Evolutionary conservation across 2,113 vertebrate species (phyloP), one percentile per base, ranked within the genome.

Genomic region (Chionomys nivalis): DNA sequence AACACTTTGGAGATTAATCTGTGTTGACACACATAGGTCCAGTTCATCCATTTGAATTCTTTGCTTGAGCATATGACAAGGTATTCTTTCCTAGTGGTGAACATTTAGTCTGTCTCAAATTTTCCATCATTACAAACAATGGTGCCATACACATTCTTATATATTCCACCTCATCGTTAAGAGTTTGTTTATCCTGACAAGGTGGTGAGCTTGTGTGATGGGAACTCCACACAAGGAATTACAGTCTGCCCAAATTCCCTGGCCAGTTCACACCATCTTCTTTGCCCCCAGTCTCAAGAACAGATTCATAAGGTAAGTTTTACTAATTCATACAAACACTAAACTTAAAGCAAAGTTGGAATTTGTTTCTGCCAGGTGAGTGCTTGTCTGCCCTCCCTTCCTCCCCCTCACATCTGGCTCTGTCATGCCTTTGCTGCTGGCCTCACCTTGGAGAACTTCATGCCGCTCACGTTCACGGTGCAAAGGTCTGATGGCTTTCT

Each of bases 401-500:
- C 21, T 31, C 65, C 75, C 55, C 52, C 31, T 87, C 24, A 42
- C 36, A 26, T 63, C 76, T 68, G 61, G 90, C 36, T 26, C 14
- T 14, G 0, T 76, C 17, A 44, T 13, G 28, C 1, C 49, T 65
- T 79, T 39, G 70, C 79, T 55, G 52, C 75, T 70, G 75, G 68
- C 87, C 98, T 98, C 98, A 99, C 99, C 96, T 98, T 97, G 76
- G 96, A 97, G 81, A 99, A 97, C 47, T 98, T 98, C 96, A 98
- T 98, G 87, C 98, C 98, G 14, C 98, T 99, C 93, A 99, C 97
- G 33, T 99, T 97, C 81, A 99, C 94, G 21, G 87, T 98, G 97
- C 98, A 99, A 70, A 99, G 98, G 28, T 99, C 99, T 3, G 98
- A 98, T 0, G 99, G 99, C 14, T 97, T 97, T 72, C 97, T 98